Conservation (phyloP, 2,888 invertebrate genomes). For the Volucella bombylans region DNA sequence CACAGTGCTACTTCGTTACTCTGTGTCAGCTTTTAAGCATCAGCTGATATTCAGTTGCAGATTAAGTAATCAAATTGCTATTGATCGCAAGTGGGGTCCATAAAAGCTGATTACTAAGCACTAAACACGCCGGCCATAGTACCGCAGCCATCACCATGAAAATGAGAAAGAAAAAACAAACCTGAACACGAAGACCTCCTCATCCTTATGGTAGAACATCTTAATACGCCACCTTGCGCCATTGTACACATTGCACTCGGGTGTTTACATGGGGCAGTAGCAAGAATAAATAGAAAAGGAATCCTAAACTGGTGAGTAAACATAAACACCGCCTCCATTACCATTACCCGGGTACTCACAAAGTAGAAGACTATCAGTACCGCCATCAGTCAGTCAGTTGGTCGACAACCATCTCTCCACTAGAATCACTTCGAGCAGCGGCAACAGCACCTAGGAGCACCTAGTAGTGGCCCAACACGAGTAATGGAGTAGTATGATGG, state of each 20-base stretch:
- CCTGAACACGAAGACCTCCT: constrained; percentile 2
- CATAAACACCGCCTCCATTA: constrained; percentile 68
- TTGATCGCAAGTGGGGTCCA: constrained; percentile 45
- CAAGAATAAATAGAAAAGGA: constrained; percentile 65
- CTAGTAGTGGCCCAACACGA: constrained; percentile 18
- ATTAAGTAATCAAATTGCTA: constrained; percentile 62
- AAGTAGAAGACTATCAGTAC: constrained; percentile 57
- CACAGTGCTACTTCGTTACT: too few species aligned
- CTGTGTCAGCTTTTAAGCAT: not conserved
- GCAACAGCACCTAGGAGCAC: constrained; percentile 23
- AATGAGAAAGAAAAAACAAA: not conserved
- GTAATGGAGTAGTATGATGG: not conserved
- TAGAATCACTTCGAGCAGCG: constrained; percentile 2
- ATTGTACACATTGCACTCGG: constrained; percentile 52
- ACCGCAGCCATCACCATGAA: constrained; percentile 50
- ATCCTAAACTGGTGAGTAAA: constrained; percentile 66
- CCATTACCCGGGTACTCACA: constrained; percentile 57
- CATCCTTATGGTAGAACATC: constrained; percentile 48
- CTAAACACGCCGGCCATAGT: constrained; percentile 27
- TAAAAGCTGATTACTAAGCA: constrained; percentile 64
- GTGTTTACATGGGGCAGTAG: constrained; percentile 63
- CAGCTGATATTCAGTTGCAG: constrained; percentile 35
- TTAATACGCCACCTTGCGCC: constrained; percentile 64
- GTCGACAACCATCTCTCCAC: constrained; percentile 44
- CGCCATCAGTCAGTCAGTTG: constrained; percentile 66